phyloP scores from a whole-genome alignment of 2,888 invertebrate genomes.

The Apodemia mormo region DNA sequence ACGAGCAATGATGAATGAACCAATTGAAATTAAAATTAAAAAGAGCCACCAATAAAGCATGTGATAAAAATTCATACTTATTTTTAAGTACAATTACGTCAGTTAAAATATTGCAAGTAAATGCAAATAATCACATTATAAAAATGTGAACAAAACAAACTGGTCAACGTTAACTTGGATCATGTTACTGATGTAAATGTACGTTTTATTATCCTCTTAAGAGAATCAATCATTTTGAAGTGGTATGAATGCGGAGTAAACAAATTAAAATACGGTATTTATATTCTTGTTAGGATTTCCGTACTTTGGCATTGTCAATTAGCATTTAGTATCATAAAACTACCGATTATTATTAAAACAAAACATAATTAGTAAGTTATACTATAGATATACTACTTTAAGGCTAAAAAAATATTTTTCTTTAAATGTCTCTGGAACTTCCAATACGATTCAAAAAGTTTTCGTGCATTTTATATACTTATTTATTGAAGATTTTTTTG shows the following conservation, averaged over 20 bases:
- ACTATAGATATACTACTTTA: too few species aligned
- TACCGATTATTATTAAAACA: too few species aligned
- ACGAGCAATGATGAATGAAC: too few species aligned
- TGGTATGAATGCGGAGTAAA: background rate
- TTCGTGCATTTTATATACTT: too few species aligned
- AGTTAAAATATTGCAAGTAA: background rate
- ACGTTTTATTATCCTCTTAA: constrained; percentile 13
- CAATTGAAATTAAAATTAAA: too few species aligned
- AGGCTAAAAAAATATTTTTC: too few species aligned
- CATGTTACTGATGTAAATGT: constrained; percentile 14
- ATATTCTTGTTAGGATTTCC: background rate
- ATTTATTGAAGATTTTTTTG: too few species aligned
- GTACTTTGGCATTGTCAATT: background rate
- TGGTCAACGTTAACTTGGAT: background rate
- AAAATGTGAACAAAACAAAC: constrained; percentile 4
- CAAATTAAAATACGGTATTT: background rate
- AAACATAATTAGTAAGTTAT: too few species aligned
- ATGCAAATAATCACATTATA: background rate
- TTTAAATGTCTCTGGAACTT: too few species aligned
- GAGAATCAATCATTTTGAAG: constrained; percentile 24
- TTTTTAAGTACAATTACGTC: background rate
- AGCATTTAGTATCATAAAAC: background rate
- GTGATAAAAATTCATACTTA: too few species aligned
- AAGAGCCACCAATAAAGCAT: too few species aligned
- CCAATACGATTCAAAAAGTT: too few species aligned